phyloP scores from a whole-genome alignment of 2,888 invertebrate species.

The Sturmia bella region DNA sequence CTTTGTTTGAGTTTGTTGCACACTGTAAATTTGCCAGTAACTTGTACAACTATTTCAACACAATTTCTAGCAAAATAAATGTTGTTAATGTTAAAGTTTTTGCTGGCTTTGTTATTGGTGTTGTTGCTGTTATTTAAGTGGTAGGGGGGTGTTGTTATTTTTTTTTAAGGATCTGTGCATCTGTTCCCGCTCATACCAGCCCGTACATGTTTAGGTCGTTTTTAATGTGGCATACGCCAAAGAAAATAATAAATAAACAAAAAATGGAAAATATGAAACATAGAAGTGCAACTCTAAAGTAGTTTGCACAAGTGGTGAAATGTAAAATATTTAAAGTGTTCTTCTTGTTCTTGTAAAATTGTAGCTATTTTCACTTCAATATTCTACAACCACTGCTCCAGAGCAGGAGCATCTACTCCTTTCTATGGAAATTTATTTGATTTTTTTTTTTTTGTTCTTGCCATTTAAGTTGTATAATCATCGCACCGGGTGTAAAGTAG shows the following conservation, averaged over 20 bases:
- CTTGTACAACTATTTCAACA: background rate
- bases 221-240: slow-evolving; percentile 11
- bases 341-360: slow-evolving; percentile 21
- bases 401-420: background rate
- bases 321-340: slow-evolving; percentile 57
- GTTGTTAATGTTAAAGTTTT: slow-evolving; percentile 37
- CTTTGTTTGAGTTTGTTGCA: background rate
- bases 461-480: slow-evolving; percentile 50
- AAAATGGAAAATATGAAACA: slow-evolving; percentile 35
- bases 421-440: slow-evolving; percentile 8
- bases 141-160: slow-evolving; percentile 25
- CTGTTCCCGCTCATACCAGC: slow-evolving; percentile 9
- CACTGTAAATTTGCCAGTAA: background rate
- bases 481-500: slow-evolving; percentile 61
- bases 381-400: background rate
- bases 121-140: slow-evolving; percentile 6
- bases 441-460: slow-evolving; percentile 8
- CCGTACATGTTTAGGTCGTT: background rate
- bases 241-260: slow-evolving; percentile 11
- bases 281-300: slow-evolving; percentile 53
- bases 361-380: slow-evolving; percentile 26
- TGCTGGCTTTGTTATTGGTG: background rate
- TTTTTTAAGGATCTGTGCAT: slow-evolving; percentile 27
- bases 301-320: slow-evolving; percentile 60
- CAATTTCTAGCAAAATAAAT: slow-evolving; percentile 36